Base-by-base conservation (phyloP, 2,113 vertebrate species). In the Suncus etruscus region DNA sequence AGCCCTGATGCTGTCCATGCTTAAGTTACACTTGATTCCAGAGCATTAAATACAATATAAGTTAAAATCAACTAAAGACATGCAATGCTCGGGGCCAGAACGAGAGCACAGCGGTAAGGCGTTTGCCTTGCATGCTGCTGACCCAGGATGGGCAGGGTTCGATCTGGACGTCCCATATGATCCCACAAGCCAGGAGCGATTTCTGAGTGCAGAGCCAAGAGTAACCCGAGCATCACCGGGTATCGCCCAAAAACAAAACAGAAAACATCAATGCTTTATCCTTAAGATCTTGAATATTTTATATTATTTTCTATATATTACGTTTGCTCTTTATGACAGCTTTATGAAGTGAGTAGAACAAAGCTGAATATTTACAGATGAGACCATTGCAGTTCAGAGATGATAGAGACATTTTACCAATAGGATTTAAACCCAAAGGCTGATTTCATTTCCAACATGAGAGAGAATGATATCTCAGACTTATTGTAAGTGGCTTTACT, bases 341-440 rank as follows among this genome's bases (percentile, higher is more conserved):
- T 61, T 29, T 76, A 1, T 76, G 16, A 87, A 15, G 2, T 87
- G 1, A 77, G 22, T 6, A 58, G 69, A 24, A 12, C 32, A 18
- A 6, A 58, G 11, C 27, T 39, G 39, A 5, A 61, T 61, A 58
- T 58, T 76, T 85, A 82, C 3, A 76, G 47, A 61, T 5, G 63
- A 89, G 48, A 31, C 14, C n/a, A 4, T 75, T 87, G 47, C 15
- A 83, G 63, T 86, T 77, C 74, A 86, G 29, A 77, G 22, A 50
- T 87, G 31, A n/a, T n/a, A 3, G 63, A 22, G 51, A 15, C 16
- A 22, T 24, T 61, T 61, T 16, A 61, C 4, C 72, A 10, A 25
- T 51, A 9, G 51, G 1, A 22, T 22, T 32, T 86, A 65, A 85
- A 65, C 15, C 18, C 8, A 20, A 31, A 14, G 22, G 29, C 29